Base-by-base conservation (phyloP, 2,888 invertebrate genomes). In the Oxystoma pomonae region DNA sequence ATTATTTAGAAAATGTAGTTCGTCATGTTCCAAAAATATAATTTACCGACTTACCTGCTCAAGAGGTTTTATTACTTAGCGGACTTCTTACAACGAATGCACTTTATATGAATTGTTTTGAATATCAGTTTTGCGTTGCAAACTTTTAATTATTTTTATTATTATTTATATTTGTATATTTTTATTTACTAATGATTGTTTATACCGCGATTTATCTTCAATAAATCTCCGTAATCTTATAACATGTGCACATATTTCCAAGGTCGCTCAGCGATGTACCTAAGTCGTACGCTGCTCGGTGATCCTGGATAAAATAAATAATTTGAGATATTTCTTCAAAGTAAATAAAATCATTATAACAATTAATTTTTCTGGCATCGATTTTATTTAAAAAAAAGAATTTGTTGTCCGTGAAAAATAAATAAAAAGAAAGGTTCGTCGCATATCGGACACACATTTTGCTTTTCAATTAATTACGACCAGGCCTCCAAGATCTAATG, bases 261-360 rank as follows among this genome's bases (percentile, higher is more conserved):
- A 60, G 61, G 57, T 59, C 35, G 5, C 58, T 59, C 65, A 65
- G 62, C 62, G 65, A 59, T 65, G 60, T 56, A 63, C 63, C 17
- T 19, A 59, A 57, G 49, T 22, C 59, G 7, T 49, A 35, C 63
- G 58, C 50, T 56, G 63, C 60, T 60, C 60, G 61, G 61, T 60
- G 35, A 58, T 65, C 62, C 53, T 35, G 35, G 35, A 12, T 35
- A 35, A 35, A 35, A 35, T 12, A 35, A 35, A 35, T 35, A 35
- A 35, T 35, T 35, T 35, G 12, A 35, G 35, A 35, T 35, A 35
- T 35, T 35, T 35, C 35, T 35, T 35, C 35, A 35, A 35, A 35
- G 35, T 35, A 35, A n/a, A 35, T 35, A 35, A 12, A 35, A 3
- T 35, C 35, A 35, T 35, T 35, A 35, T 35, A 35, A 35, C 35